Evolutionary conservation across 2,888 invertebrate species (phyloP), one percentile per base, ranked within the genome.

Genomic region (Trimorus sp.): DNA sequence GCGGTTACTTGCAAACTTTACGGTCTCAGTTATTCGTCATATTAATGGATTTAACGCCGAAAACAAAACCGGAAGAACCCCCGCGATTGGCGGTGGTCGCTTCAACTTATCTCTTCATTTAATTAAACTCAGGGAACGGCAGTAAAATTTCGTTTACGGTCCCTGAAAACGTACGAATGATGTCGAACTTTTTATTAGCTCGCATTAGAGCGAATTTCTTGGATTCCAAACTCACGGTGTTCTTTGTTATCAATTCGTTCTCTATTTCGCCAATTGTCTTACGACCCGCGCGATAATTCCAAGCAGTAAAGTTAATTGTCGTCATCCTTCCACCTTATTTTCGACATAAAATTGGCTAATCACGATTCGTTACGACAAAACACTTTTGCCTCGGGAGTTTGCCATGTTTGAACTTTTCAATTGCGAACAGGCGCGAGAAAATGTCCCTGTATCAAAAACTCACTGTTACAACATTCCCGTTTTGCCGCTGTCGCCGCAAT

Each of bases 81-180:
- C 26, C 37, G 49, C 56, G n/a, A 74, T 63, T 62, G 66, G 70
- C 54, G 53, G 53, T 38, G 51, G 66, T 49, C 66, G 51, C 70
- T 51, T 78, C 49, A 69, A 56, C 77, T 81, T 84, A 73, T 76
- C 76, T 82, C 84, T 76, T 86, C 82, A 81, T 86, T 86, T 87
- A 84, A 86, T 87, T 85, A 85, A 74, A 82, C 78, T 84, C 82
- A 81, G 83, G 79, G 84, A 84, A 73, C 76, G 81, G 73, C 73
- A 83, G 81, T 86, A 86, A 88, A 88, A 86, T 85, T 82, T 83
- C 82, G 82, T 86, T 86, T 86, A 88, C 85, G 87, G 84, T 85
- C 83, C 73, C 75, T 76, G 45, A 86, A 84, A 82, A 79, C 75
- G 79, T 59, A 75, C 82, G 76, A 63, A 77, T 77, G 65, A 83